Percentiles rank a stretch among this genome's conserved stretches.
Conservation (phyloP, 1,140 invertebrate genomes). For the Penaeus japonicus region DNA sequence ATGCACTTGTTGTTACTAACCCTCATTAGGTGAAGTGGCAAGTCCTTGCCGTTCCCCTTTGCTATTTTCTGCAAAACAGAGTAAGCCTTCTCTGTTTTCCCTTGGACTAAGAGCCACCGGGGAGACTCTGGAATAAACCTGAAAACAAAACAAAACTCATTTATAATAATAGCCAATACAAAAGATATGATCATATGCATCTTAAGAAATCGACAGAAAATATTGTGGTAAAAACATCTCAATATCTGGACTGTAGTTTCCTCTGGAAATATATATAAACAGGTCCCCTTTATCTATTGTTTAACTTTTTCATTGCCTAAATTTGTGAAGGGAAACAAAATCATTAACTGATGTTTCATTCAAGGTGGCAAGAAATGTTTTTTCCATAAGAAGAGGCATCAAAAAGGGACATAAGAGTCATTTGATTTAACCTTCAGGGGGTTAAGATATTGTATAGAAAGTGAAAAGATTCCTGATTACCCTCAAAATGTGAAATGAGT, state of each 20-base stretch:
- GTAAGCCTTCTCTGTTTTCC: conserved; percentile 62
- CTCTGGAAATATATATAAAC: background rate
- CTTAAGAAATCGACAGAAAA: background rate
- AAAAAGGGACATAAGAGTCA: too few species aligned
- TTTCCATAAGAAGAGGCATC: too few species aligned
- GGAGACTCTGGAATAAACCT: conserved; percentile 66
- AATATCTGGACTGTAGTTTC: background rate
- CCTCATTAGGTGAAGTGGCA: conserved; percentile 2
- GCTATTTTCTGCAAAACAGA: conserved; percentile 61
- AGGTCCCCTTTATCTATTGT: too few species aligned
- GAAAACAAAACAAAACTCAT: conserved; percentile 35
- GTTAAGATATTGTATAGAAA: too few species aligned
- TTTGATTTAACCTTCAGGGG: too few species aligned
- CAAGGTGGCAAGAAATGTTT: too few species aligned
- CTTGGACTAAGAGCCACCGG: conserved; percentile 65
- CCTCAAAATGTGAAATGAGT: too few species aligned
- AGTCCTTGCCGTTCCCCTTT: conserved; percentile 58
- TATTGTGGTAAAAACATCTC: background rate
- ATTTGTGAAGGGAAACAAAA: too few species aligned
- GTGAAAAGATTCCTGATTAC: too few species aligned
- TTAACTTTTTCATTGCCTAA: too few species aligned
- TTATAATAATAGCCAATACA: conserved; percentile 60
- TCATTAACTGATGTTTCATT: too few species aligned
- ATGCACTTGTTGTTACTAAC: background rate
- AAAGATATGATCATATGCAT: conserved; percentile 58